Evolutionary conservation across 2,888 invertebrate genomes (phyloP).

Genomic region (Pemphredon lugubris): DNA sequence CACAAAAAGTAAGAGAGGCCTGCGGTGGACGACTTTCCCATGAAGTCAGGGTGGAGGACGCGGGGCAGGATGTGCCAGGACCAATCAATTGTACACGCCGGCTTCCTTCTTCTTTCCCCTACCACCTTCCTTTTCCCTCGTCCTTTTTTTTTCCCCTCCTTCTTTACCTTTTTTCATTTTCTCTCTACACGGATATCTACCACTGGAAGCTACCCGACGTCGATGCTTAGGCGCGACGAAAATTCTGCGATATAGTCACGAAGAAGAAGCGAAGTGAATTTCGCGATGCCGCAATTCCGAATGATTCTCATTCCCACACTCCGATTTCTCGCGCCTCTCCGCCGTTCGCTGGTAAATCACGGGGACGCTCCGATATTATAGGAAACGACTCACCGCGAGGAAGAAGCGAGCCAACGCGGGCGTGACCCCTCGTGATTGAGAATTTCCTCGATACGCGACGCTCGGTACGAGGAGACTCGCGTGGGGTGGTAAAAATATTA

Average conservation of each 20-base stretch:
- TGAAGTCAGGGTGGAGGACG: slow-evolving; percentile 71
- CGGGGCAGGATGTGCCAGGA: slow-evolving; percentile 79
- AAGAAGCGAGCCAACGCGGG: too few relatives aligned
- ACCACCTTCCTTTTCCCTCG: slow-evolving; percentile 46
- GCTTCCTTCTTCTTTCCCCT: slow-evolving; percentile 69
- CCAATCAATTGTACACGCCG: slow-evolving; percentile 80
- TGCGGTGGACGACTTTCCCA: slow-evolving; percentile 78
- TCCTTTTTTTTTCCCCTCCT: slow-evolving; percentile 57
- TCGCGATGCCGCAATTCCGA: too few relatives aligned
- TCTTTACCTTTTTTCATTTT: slow-evolving; percentile 42
- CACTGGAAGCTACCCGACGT: neutral
- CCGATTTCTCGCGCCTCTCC: too few relatives aligned
- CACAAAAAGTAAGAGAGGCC: slow-evolving; percentile 61
- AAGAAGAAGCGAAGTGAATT: neutral
- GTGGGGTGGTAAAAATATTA: too few relatives aligned
- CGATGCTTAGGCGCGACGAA: slow-evolving; percentile 2
- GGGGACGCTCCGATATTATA: too few relatives aligned
- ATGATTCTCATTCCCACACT: too few relatives aligned
- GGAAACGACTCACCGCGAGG: too few relatives aligned
- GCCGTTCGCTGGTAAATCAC: too few relatives aligned
- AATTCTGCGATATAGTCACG: slow-evolving; percentile 17
- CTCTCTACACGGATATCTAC: slow-evolving; percentile 14
- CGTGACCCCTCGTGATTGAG: too few relatives aligned
- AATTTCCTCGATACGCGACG: too few relatives aligned
- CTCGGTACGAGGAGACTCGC: too few relatives aligned